phyloP scores from a whole-genome alignment of 2,113 vertebrate species.

The Piprites chloris region DNA sequence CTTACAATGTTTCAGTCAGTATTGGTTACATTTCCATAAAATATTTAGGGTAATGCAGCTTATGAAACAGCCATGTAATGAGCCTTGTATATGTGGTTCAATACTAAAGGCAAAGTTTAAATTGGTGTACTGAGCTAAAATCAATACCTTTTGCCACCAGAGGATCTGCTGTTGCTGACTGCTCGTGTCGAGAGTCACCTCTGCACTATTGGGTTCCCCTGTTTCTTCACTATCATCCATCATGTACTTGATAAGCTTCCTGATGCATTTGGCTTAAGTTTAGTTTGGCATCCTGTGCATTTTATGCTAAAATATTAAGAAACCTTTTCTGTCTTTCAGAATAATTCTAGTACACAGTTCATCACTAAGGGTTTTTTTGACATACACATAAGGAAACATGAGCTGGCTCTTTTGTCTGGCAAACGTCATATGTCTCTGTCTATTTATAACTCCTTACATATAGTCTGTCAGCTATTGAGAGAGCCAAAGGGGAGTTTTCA shows the following conservation, averaged over 20 bases:
- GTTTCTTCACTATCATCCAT: neutral
- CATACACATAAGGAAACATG: conserved; percentile 3
- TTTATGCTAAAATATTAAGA: neutral
- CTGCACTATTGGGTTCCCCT: neutral
- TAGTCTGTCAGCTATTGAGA: neutral
- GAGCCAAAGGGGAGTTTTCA: neutral
- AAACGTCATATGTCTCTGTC: neutral
- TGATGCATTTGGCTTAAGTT: neutral
- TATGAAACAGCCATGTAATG: neutral
- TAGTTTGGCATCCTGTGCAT: neutral
- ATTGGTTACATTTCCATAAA: neutral
- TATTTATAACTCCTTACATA: conserved; percentile 34
- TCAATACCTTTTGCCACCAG: neutral
- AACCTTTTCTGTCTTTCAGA: neutral
- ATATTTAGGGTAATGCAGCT: neutral
- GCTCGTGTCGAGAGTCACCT: neutral
- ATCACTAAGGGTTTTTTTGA: neutral
- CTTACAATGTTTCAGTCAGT: neutral
- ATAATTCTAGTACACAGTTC: neutral
- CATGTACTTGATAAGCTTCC: neutral
- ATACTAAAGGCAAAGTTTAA: neutral
- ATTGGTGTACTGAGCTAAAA: neutral
- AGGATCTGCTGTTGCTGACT: neutral
- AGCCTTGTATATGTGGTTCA: neutral
- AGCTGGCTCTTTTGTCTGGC: conserved; percentile 32